Evolutionary conservation across 2,888 invertebrate genomes (phyloP).

Genomic region (Melanotus villosus): DNA sequence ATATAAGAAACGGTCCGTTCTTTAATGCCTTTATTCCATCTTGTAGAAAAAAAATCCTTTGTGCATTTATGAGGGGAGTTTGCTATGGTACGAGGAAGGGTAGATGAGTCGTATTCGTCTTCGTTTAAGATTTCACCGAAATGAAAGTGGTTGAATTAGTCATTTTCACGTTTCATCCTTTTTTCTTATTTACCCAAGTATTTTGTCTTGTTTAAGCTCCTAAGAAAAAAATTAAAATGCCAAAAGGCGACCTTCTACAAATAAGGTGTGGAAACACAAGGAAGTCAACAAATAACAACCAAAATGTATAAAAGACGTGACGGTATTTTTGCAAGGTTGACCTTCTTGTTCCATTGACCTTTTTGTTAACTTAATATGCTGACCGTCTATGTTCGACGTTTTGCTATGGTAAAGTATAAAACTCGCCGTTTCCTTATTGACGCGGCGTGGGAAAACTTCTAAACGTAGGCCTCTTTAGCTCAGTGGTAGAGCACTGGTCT

Average conservation of each 20-base stretch:
- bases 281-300: conserved; percentile 38
- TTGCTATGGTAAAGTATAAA: background rate
- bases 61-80: conserved; percentile 14
- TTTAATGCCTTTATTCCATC: conserved; percentile 25
- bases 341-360: conserved; percentile 47
- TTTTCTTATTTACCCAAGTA: background rate
- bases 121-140: background rate
- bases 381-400: background rate
- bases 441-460: background rate
- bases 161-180: background rate
- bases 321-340: conserved; percentile 43
- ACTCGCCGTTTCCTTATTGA: background rate
- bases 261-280: conserved; percentile 43
- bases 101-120: conserved; percentile 6
- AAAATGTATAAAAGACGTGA: conserved; percentile 38
- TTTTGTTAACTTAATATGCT: conserved; percentile 14
- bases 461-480: conserved; percentile 79
- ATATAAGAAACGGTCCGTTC: conserved; percentile 25
- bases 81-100: conserved; percentile 2
- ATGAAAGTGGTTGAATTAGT: background rate
- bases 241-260: conserved; percentile 39
- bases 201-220: background rate
- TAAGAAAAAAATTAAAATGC: conserved; percentile 26
- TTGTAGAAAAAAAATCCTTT: conserved; percentile 19
- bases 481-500: conserved; percentile 89